These are phyloP conservation scores for Ardeotis arabs DNA, from an alignment of 2,113 vertebrate genomes.

Conservation along the genomic window DNA sequence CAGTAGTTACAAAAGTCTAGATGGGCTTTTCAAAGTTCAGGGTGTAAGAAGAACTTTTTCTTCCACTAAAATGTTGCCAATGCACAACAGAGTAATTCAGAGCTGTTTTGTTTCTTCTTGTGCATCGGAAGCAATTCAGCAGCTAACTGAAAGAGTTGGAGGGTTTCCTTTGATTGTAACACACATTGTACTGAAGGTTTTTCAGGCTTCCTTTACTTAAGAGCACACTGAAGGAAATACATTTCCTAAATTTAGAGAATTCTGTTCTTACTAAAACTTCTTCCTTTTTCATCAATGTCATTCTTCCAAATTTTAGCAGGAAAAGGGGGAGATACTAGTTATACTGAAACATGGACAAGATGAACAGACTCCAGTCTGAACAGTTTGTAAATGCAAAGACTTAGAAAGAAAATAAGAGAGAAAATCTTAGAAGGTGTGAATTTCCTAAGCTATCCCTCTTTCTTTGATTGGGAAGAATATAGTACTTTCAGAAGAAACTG, in stretches of 20 bases:
- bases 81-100: rapidly evolving
- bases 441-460: neutral
- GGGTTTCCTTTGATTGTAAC: neutral
- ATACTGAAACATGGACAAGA: neutral
- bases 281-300: neutral
- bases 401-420: neutral
- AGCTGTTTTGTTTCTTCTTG: neutral
- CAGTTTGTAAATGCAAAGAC: neutral
- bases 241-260: conserved; percentile 13
- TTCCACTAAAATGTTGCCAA: neutral
- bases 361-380: neutral
- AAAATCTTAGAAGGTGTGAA: neutral
- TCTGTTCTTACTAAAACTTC: neutral
- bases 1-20: neutral
- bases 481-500: neutral
- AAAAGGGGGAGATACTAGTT: neutral
- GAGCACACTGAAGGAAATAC: neutral
- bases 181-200: neutral
- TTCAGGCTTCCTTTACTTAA: conserved; percentile 11
- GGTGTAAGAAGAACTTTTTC: neutral
- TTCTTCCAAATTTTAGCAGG: neutral
- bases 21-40: neutral
- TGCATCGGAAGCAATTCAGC: neutral
- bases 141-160: neutral
- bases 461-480: neutral